phyloP scores from a whole-genome alignment of 1,140 invertebrate genomes.

The Bursaphelenchus mucronatus region DNA sequence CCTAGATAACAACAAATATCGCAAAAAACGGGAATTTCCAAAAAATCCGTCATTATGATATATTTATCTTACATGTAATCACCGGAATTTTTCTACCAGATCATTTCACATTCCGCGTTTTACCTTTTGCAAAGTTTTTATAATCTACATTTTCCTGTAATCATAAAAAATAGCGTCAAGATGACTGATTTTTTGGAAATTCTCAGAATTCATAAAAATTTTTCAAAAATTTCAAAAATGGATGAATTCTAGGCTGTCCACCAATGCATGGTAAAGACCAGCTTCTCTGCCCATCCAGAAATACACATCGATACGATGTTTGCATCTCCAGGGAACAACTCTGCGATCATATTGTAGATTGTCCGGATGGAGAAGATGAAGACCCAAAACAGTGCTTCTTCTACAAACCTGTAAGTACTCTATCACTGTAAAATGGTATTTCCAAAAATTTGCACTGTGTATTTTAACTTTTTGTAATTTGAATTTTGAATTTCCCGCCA shows the following conservation, averaged over 20 bases:
- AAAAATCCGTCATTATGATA: too few species aligned
- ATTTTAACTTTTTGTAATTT: too few species aligned
- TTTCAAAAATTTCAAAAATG: neutral
- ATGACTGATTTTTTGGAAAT: neutral
- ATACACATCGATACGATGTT: conserved; percentile 43
- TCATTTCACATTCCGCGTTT: too few species aligned
- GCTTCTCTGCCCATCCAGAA: conserved; percentile 42
- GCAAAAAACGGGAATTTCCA: too few species aligned
- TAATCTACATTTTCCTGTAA: too few species aligned
- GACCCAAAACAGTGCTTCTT: conserved; percentile 58
- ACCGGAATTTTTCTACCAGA: too few species aligned
- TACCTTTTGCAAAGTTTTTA: too few species aligned
- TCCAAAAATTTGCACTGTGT: too few species aligned
- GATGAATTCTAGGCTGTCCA: conserved; percentile 40
- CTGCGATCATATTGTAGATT: conserved; percentile 61
- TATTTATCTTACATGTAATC: too few species aligned
- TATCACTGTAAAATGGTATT: too few species aligned
- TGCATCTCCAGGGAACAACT: conserved; percentile 61
- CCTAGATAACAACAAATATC: too few species aligned
- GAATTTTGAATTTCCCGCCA: neutral
- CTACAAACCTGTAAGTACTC: conserved; percentile 52
- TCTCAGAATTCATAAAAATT: neutral
- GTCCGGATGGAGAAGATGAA: conserved; percentile 62
- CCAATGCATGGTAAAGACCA: conserved; percentile 50
- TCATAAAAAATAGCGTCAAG: too few species aligned